These are phyloP conservation scores for Etheostoma spectabile DNA, from an alignment of 2,113 vertebrate species.

Conservation along the genomic window DNA sequence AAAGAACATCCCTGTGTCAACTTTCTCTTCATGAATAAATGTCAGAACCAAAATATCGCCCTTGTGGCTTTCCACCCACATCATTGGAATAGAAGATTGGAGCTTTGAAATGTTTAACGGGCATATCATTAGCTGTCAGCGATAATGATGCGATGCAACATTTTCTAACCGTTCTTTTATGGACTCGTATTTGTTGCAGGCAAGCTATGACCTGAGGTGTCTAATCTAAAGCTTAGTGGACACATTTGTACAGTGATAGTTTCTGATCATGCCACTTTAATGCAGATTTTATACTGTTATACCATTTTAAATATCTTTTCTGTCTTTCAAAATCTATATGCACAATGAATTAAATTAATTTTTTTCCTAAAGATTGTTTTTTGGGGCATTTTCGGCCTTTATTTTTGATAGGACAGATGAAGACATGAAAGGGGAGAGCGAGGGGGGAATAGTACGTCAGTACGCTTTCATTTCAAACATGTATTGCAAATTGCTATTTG, in stretches of 20 bases:
- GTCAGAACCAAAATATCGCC: conserved; percentile 43
- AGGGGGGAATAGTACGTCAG: too few relatives aligned
- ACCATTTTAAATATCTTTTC: background rate
- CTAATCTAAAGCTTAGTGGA: conserved; percentile 35
- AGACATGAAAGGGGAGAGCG: too few relatives aligned
- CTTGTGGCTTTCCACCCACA: conserved; percentile 46
- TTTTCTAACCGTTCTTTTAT: conserved; percentile 58
- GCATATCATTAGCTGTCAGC: conserved; percentile 62
- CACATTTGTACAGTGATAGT: conserved; percentile 3
- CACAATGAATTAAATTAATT: background rate
- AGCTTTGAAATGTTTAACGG: conserved; percentile 58
- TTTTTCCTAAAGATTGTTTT: too few relatives aligned
- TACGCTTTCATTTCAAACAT: background rate
- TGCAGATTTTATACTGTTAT: background rate
- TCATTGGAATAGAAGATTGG: conserved; percentile 22
- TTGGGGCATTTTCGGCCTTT: too few relatives aligned
- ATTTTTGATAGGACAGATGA: too few relatives aligned
- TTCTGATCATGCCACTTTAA: background rate
- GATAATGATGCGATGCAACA: conserved; percentile 57
- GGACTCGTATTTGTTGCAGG: conserved; percentile 55
- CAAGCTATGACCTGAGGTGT: conserved; percentile 38
- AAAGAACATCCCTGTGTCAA: background rate
- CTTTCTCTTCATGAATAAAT: conserved; percentile 35
- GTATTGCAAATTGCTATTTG: background rate
- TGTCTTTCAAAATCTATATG: background rate